Percentiles rank a stretch among this genome's conserved stretches.
Conservation (phyloP, 2,113 vertebrate genomes). For the Seriola aureovittata region DNA sequence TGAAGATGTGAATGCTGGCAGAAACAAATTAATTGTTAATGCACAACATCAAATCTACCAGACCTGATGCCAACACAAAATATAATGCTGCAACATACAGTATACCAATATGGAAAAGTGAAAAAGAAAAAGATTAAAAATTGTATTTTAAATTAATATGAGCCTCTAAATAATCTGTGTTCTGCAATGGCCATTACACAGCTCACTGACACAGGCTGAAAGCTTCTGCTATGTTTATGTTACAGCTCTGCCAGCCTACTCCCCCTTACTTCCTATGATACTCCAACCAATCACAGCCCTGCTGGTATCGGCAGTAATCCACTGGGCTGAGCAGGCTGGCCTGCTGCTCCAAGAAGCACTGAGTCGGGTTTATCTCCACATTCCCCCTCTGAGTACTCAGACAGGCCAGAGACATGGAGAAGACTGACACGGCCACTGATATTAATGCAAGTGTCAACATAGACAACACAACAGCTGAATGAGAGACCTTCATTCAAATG, state of each 20-base stretch:
- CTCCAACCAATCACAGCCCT: conserved; percentile 48
- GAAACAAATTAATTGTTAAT: neutral
- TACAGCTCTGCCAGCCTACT: conserved; percentile 8
- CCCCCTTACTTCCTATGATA: conserved; percentile 15
- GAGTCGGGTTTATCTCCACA: conserved; percentile 72
- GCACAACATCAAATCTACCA: conserved; percentile 7
- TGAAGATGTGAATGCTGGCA: conserved; percentile 10
- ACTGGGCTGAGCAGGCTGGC: conserved; percentile 57
- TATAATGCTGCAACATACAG: neutral
- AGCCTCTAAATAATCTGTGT: neutral
- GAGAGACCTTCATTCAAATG: conserved; percentile 14
- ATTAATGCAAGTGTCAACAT: conserved; percentile 28
- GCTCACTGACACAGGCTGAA: conserved; percentile 7
- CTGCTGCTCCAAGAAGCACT: conserved; percentile 60
- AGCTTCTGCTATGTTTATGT: conserved; percentile 26
- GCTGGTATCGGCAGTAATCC: conserved; percentile 71
- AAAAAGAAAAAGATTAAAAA: neutral
- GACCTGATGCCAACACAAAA: neutral
- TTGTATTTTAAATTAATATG: neutral
- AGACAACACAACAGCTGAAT: conserved; percentile 19
- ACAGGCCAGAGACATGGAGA: conserved; percentile 45
- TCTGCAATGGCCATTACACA: neutral
- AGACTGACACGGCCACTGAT: conserved; percentile 19
- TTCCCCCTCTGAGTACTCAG: conserved; percentile 52
- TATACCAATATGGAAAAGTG: neutral